Percentiles rank a stretch among this genome's conserved stretches.
phyloP scores from a whole-genome alignment of 2,888 invertebrate species.

The Temnothorax ravouxi region DNA sequence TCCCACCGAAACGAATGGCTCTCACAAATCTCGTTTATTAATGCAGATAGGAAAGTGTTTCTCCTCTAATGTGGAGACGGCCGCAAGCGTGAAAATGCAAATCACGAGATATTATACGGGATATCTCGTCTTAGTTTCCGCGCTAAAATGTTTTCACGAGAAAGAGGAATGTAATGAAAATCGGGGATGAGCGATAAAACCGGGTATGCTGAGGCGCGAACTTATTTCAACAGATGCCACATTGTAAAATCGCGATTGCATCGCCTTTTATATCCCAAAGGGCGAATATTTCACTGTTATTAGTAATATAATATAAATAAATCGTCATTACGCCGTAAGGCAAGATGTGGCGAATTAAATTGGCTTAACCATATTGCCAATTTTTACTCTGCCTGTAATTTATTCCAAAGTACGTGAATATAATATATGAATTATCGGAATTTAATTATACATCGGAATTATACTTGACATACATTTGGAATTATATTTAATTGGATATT shows the following conservation, averaged over 20 bases:
- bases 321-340: background rate
- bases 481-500: slow-evolving; percentile 13
- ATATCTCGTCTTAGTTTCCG: slow-evolving; percentile 45
- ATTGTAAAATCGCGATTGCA: slow-evolving; percentile 15
- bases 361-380: background rate
- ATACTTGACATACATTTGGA: background rate
- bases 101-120: slow-evolving; percentile 41
- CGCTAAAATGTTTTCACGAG: slow-evolving; percentile 40
- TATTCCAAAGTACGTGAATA: background rate
- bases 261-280: slow-evolving; percentile 1
- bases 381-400: background rate
- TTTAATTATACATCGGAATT: background rate
- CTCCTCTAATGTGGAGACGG: slow-evolving; percentile 26
- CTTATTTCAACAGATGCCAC: background rate
- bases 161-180: slow-evolving; percentile 44
- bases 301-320: background rate
- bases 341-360: background rate
- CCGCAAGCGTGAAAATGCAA: slow-evolving; percentile 46
- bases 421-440: background rate
- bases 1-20: slow-evolving; percentile 17
- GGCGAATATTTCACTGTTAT: slow-evolving; percentile 8
- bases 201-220: background rate
- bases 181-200: slow-evolving; percentile 41
- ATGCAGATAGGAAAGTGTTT: slow-evolving; percentile 51
- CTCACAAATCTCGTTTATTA: slow-evolving; percentile 50